Percentiles rank a stretch among this genome's conserved stretches.
These are phyloP conservation scores for Butorides virescens DNA, from an alignment of 2,113 vertebrate genomes.

Conservation along the genomic window DNA sequence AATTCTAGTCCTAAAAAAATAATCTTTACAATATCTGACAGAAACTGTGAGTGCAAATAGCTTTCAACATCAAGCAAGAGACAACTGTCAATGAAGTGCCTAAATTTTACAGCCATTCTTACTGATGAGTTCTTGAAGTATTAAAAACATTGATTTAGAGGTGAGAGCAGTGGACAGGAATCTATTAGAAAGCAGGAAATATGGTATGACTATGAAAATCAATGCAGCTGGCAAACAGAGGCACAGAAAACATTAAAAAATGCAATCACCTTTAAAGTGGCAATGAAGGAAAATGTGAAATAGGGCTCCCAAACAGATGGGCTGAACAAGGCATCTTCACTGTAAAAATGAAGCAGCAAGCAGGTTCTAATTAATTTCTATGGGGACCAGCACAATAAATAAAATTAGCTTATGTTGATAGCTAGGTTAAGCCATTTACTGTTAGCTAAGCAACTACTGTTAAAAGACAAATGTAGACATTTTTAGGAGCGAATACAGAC, in stretches of 20 bases:
- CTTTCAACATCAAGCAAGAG: background rate
- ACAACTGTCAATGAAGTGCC: background rate
- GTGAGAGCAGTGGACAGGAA: background rate
- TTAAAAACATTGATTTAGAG: slow-evolving; percentile 55
- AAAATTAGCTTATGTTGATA: slow-evolving; percentile 8
- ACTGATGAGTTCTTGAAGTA: slow-evolving; percentile 31
- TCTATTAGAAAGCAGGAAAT: slow-evolving; percentile 54
- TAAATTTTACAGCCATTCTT: slow-evolving; percentile 31
- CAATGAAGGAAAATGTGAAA: slow-evolving; percentile 20
- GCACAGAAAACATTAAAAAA: background rate
- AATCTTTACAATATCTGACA: background rate
- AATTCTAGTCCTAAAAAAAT: background rate
- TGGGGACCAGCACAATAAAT: background rate
- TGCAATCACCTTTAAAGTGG: background rate
- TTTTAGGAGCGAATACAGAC: background rate
- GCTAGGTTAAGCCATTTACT: background rate
- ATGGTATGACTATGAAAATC: slow-evolving; percentile 59
- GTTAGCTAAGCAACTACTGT: background rate
- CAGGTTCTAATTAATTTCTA: background rate
- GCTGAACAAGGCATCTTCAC: background rate
- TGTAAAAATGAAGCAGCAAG: background rate
- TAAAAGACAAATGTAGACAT: background rate
- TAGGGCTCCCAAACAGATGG: background rate
- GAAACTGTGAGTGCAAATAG: background rate
- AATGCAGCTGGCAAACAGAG: slow-evolving; percentile 28